Base-by-base conservation (phyloP, 64 coral and sea anemone genomes). In the Porites lutea region DNA sequence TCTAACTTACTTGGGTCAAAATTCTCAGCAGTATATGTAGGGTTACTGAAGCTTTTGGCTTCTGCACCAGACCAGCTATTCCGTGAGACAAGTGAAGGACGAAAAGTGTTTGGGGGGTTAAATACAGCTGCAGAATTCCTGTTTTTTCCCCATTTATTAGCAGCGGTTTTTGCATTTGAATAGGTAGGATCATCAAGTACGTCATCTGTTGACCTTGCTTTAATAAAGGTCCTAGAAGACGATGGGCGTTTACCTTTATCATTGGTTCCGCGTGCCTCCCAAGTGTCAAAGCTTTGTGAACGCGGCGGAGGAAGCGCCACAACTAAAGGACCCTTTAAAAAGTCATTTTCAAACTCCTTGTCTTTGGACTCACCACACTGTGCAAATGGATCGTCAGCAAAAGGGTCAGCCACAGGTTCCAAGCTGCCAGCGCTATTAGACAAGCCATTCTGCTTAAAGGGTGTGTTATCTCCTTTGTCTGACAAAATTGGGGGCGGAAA, bases 381-480 rank as follows among this genome's bases (percentile, higher is more conserved):
- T 80, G 64, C 49, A 87, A 97, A 97, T 51, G 95, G 95, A 74
- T 94, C 92, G 83, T 83, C 86, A 46, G 92, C 77, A 94, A 97
- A 97, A 12, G 95, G 95, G 79, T 97, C 95, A 52, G 63, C 46
- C 19, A 84, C 81, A 61, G 86, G 85, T 46, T 79, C 74, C 46
- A 87, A 65, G 64, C 75, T 62, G 53, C 64, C 65, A 13, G 86
- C 44, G 22, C 59, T 19, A 46, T 54, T 58, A 16, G 78, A 66
- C 64, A 97, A 88, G 4, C 88, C 83, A 91, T 94, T 94, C 48
- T 97, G 75, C 6, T 86, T 72, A 44, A 58, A 67, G 45, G 79
- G 71, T 48, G 71, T 89, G 8, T 88, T 82, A 79, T 65, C 52
- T 10, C 76, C 72, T 86, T 52, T 96, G 9, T 82, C 49, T 66